Percentiles rank a stretch among this genome's conserved stretches.
Conservation (phyloP, 2,113 vertebrate species). For the Rissa tridactyla region DNA sequence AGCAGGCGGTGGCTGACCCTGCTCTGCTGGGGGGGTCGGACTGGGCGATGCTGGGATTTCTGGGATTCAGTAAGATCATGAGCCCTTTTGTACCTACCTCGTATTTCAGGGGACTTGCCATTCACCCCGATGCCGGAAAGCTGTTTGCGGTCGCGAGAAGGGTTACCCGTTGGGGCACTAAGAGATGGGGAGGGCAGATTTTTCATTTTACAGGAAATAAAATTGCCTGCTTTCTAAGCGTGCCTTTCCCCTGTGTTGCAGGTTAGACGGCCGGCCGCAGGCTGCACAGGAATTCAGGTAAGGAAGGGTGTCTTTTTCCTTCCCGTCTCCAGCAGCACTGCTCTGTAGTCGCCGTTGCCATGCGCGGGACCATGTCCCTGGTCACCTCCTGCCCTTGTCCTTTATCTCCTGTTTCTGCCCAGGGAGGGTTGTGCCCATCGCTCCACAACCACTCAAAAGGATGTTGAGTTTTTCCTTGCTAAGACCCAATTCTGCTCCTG, state of each 20-base stretch:
- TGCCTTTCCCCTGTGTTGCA: not conserved
- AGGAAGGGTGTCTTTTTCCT: not conserved
- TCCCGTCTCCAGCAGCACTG: not conserved
- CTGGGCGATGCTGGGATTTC: rapidly evolving
- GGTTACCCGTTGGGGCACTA: rapidly evolving
- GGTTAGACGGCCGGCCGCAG: constrained; percentile 37
- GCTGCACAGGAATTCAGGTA: constrained; percentile 47
- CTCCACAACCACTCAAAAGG: rapidly evolving
- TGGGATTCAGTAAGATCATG: not conserved
- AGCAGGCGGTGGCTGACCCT: not conserved
- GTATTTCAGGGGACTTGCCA: rapidly evolving
- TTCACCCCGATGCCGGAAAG: rapidly evolving
- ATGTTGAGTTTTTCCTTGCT: not conserved
- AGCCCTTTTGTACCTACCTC: not conserved
- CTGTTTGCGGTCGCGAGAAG: not conserved
- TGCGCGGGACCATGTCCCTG: not conserved
- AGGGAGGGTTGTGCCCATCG: not conserved
- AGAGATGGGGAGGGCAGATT: not conserved
- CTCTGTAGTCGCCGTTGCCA: rapidly evolving
- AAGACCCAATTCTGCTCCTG: not conserved
- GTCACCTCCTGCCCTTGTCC: not conserved
- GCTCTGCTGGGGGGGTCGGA: not conserved
- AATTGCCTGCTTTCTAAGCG: rapidly evolving
- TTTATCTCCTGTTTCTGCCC: not conserved
- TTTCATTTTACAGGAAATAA: rapidly evolving